A percentile compares a stretch with the other conserved stretches of the same genome.
phyloP scores from a whole-genome alignment of 2,888 invertebrate genomes.

The Cataglyphis livida region DNA sequence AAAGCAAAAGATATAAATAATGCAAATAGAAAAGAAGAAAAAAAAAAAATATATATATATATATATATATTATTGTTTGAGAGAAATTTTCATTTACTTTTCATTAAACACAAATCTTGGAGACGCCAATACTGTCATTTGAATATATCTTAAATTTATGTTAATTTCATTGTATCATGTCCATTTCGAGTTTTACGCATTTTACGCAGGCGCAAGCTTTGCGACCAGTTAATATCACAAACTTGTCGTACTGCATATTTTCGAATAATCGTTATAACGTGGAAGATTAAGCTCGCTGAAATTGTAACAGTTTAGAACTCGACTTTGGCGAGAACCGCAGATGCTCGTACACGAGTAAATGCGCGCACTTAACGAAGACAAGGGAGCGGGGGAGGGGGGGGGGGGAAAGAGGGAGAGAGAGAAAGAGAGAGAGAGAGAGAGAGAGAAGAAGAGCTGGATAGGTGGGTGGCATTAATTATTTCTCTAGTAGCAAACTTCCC shows the following conservation, averaged over 20 bases:
- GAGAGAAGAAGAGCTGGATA: slow-evolving; percentile 14
- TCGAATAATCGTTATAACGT: slow-evolving; percentile 37
- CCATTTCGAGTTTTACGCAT: background rate
- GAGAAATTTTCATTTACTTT: background rate
- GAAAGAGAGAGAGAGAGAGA: slow-evolving; percentile 3
- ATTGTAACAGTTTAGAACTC: slow-evolving; percentile 49
- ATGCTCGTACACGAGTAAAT: slow-evolving; percentile 34
- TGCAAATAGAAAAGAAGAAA: background rate
- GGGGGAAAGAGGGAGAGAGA: background rate
- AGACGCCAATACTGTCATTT: background rate
- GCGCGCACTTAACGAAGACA: slow-evolving; percentile 23
- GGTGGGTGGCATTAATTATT: slow-evolving; percentile 74
- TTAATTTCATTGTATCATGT: background rate
- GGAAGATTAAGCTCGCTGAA: slow-evolving; percentile 48
- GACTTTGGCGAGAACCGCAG: slow-evolving; percentile 49
- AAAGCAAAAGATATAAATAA: background rate
- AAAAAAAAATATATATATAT: too few species aligned
- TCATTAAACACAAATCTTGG: background rate
- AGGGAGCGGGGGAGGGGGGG: background rate
- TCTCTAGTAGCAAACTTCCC: slow-evolving; percentile 60
- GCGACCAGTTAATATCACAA: slow-evolving; percentile 36
- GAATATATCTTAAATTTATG: background rate
- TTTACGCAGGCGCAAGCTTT: background rate
- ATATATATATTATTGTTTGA: background rate
- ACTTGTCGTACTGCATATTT: slow-evolving; percentile 8